Base-by-base conservation (phyloP, 2,888 invertebrate species). In the Mylabris sibirica region DNA sequence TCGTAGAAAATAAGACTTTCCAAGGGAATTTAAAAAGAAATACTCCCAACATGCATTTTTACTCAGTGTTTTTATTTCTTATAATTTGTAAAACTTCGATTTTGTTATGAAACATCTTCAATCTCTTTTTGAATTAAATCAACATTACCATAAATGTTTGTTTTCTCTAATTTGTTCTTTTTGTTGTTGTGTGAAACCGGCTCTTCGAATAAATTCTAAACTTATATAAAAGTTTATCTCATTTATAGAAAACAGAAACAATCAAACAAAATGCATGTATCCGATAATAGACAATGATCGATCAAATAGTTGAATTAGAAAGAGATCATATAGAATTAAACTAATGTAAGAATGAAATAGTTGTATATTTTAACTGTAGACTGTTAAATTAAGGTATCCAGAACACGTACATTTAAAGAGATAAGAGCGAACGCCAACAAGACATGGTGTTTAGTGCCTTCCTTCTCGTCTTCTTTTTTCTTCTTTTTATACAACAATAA, bases 381-480 rank as follows among this genome's bases (percentile, higher is more conserved):
- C 68, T 72, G 77, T 74, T 76, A 77, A 80, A 80, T 79, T 80
- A 79, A 79, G 77, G 78, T 79, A 80, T 78, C 76, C 79, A 65
- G 73, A 77, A 79, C 81, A 80, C 79, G 80, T 79, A 79, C 72
- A 72, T 72, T 67, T 68, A 62, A 64, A 66, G 44, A 77, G 78
- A 79, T 79, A 79, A 78, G 77, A 72, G 60, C 67, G 73, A 70
- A 67, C 68, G 74, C 73, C 72, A 74, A 79, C 80, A 79, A 75
- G 79, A 76, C 77, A 71, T 65, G 66, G 60, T 67, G 67, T 73
- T 73, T 73, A 68, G 71, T 67, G 44, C 44, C 44, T 44, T 44
- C 44, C n/a, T n/a, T n/a, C n/a, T 44, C 44, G 30, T 30, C 30
- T 30, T 30, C 30, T n/a, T 30, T 30, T 30, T 30, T 30, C 30